Conservation (phyloP, 2,113 vertebrate genomes). For the Pelobates fuscus region DNA sequence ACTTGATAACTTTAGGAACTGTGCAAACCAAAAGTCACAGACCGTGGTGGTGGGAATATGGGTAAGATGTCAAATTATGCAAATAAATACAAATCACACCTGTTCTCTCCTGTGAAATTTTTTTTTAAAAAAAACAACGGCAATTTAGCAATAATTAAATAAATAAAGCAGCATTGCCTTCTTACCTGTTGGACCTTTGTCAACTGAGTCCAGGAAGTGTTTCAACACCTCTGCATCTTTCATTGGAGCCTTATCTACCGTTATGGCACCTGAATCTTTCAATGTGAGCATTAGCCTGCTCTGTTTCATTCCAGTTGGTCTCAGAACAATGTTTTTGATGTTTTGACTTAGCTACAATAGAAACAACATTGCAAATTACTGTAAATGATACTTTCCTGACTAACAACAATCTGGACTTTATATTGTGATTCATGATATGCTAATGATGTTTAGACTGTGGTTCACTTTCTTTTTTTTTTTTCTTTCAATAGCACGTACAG, state of each 20-base stretch:
- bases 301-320: constrained; percentile 70
- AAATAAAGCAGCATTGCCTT: neutral
- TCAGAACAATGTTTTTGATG: constrained; percentile 83
- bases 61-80: no score
- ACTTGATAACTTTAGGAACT: no score
- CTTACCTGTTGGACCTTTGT: constrained; percentile 76
- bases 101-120: no score
- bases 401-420: no score
- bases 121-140: neutral
- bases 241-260: constrained; percentile 81
- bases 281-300: constrained; percentile 82
- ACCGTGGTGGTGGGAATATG: no score
- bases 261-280: constrained; percentile 84
- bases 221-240: constrained; percentile 82
- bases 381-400: no score
- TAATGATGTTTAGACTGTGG: no score
- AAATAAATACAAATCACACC: no score
- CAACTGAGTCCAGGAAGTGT: constrained; percentile 86
- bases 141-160: neutral
- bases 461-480: no score
- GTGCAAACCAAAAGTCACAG: no score
- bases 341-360: constrained; percentile 87
- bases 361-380: neutral
- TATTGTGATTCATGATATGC: no score
- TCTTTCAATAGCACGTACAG: no score